A percentile compares a stretch with the other conserved stretches of the same genome.
Evolutionary conservation across 2,797 vertebrate genomes (phyloP).

Genomic region (Gobionotothen gibberifrons): DNA sequence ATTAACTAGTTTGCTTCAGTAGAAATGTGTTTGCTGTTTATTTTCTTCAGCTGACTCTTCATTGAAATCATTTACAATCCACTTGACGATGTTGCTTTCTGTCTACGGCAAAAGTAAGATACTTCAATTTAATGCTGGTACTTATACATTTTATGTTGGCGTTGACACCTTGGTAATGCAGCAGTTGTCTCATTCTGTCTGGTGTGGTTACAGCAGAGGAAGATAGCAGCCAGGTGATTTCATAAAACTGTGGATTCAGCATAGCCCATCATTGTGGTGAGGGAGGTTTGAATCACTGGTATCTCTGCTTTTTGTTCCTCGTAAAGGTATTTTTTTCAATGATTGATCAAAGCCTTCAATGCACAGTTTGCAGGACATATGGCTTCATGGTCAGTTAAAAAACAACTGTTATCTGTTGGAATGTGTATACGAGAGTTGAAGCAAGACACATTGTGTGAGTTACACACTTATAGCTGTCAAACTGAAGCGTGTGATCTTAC

Average conservation of each 20-base stretch:
- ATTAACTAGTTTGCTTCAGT: slow-evolving; percentile 3
- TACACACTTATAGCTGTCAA: slow-evolving; percentile 27
- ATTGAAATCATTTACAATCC: neutral
- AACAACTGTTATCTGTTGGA: too few relatives aligned
- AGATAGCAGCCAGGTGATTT: slow-evolving; percentile 23
- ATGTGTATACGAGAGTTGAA: slow-evolving; percentile 5
- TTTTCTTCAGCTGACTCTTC: slow-evolving; percentile 22
- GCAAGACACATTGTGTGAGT: neutral
- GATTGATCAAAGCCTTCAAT: slow-evolving; percentile 1
- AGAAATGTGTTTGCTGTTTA: neutral
- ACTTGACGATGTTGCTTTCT: slow-evolving; percentile 23
- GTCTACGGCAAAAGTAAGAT: slow-evolving; percentile 18
- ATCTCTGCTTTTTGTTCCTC: neutral
- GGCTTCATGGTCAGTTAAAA: neutral
- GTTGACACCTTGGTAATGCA: too few relatives aligned
- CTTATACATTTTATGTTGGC: slow-evolving; percentile 2
- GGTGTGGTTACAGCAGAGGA: slow-evolving; percentile 18
- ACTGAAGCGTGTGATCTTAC: slow-evolving; percentile 35
- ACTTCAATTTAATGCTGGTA: slow-evolving; percentile 25
- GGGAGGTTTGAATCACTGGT: neutral
- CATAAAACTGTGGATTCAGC: neutral
- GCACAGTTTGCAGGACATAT: neutral
- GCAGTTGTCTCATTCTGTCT: slow-evolving; percentile 3
- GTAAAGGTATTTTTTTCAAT: neutral
- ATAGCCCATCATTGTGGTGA: neutral